Evolutionary conservation across 2,797 vertebrate species (phyloP).

Genomic region (Cirrhinus mrigala): DNA sequence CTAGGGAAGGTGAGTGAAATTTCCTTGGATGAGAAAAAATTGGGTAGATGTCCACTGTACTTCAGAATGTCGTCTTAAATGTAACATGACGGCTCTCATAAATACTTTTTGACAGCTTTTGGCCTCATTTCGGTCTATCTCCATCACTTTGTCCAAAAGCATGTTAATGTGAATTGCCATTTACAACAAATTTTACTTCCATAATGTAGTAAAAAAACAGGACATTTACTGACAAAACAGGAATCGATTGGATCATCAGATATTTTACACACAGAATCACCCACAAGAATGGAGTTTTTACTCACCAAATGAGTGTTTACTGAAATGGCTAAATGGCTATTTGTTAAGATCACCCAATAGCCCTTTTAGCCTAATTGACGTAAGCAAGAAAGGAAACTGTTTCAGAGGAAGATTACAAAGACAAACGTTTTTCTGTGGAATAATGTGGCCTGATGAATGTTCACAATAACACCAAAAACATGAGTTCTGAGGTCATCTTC

Average conservation of each 20-base stretch:
- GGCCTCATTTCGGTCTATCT: conserved; percentile 6
- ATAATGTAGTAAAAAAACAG: background rate
- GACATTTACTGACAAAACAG: background rate
- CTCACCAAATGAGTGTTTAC: background rate
- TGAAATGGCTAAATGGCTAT: background rate
- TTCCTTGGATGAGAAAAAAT: background rate
- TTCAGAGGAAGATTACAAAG: background rate
- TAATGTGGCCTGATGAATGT: background rate
- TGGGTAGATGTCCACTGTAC: background rate
- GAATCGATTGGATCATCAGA: background rate
- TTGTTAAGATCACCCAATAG: background rate
- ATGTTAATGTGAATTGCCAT: background rate
- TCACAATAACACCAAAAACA: background rate
- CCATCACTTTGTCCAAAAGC: conserved; percentile 8
- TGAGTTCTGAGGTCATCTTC: background rate
- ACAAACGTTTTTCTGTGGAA: background rate
- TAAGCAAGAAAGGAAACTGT: background rate
- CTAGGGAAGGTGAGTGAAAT: background rate
- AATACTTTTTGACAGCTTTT: conserved; percentile 11
- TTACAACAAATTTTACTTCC: conserved; percentile 6
- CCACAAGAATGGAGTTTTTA: background rate
- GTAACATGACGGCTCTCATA: background rate
- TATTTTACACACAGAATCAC: background rate
- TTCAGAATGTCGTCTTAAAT: background rate
- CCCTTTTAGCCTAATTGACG: background rate